Percentiles rank a stretch among this genome's conserved stretches.
These are phyloP conservation scores for Crambe crambe DNA, from an alignment of 37 sponge, comb jelly and placozoan genomes.

Conservation along the genomic window DNA sequence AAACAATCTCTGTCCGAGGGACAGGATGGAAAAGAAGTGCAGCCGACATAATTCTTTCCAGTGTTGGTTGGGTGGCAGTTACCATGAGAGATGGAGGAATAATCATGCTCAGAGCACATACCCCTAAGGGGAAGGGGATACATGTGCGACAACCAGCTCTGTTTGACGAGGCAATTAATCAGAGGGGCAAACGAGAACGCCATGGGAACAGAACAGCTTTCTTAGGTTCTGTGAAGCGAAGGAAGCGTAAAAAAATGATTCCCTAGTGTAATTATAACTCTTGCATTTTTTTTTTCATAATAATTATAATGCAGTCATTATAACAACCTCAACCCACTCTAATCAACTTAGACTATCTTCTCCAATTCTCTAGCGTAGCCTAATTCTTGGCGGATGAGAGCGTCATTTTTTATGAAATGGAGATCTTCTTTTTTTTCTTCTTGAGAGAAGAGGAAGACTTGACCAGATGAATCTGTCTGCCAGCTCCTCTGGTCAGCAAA, in stretches of 20 bases:
- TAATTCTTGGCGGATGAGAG: constrained; percentile 68
- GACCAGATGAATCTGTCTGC: constrained; percentile 21
- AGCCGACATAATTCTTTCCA: constrained; percentile 74
- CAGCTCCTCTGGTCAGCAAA: constrained; percentile 65
- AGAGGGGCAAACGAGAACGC: constrained; percentile 59
- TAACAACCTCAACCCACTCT: not conserved
- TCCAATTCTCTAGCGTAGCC: constrained; percentile 90
- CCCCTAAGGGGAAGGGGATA: constrained; percentile 71
- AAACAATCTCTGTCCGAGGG: constrained; percentile 42
- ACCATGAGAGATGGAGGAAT: constrained; percentile 26
- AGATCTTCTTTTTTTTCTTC: constrained; percentile 57
- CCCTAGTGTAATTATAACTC: no score
- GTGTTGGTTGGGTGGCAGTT: constrained; percentile 85
- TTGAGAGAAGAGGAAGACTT: constrained; percentile 47
- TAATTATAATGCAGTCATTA: no score
- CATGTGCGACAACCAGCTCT: constrained; percentile 66
- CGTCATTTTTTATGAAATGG: constrained; percentile 35
- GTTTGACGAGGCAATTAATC: constrained; percentile 47
- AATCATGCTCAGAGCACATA: constrained; percentile 38
- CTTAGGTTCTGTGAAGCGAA: not conserved
- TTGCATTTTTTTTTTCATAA: no score
- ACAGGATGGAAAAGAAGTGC: constrained; percentile 64
- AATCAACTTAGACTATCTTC: constrained; percentile 75
- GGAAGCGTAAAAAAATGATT: not conserved
- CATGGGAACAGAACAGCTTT: constrained; percentile 10